Evolutionary conservation across 1,140 invertebrate genomes (phyloP), one percentile per base, ranked within the genome.

Genomic region (Halesus radiatus): DNA sequence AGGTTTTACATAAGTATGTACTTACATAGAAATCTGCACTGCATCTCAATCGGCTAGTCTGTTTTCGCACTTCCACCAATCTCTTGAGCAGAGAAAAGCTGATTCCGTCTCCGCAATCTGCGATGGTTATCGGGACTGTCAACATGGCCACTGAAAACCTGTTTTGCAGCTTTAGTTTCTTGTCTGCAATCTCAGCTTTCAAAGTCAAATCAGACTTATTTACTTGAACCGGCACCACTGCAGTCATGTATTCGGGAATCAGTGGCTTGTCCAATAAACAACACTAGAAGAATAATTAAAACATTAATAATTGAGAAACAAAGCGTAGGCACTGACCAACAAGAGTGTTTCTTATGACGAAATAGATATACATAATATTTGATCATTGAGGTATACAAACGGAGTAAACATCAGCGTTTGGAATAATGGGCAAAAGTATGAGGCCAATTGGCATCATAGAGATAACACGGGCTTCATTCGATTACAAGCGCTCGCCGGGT

Each of bases 101-200:
- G 4, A 66, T 54, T 8, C 54, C 53, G 15, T 74, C 54, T 16
- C 6, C 18, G 13, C 53, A 58, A 16, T 79, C 70, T 8, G 20
- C 53, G 3, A 29, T 53, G 45, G 22, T 78, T 8, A 83, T 75
- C 1, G 81, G 81, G n/a, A 83, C 60, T 6, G 79, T 83, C 13
- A 83, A 26, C 76, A 80, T 78, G 18, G 81, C 79, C 37, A 83
- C 81, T 3, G 81, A 83, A 72, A 83, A 83, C 26, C 79, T 80
- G 60, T 83, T 83, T 37, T 83, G 79, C 32, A 82, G 29, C 52
- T 78, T 60, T 2, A 82, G 32, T 52, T 37, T 45, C 8, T 22
- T 13, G n/a, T 78, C 56, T 15, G n/a, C 5, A 56, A 54, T 70
- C 16, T 68, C 76, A 3, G 52, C 45, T 68, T 77, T 70, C 16